Conservation (phyloP, 2,113 vertebrate species). For the Aleadryas rufinucha region DNA sequence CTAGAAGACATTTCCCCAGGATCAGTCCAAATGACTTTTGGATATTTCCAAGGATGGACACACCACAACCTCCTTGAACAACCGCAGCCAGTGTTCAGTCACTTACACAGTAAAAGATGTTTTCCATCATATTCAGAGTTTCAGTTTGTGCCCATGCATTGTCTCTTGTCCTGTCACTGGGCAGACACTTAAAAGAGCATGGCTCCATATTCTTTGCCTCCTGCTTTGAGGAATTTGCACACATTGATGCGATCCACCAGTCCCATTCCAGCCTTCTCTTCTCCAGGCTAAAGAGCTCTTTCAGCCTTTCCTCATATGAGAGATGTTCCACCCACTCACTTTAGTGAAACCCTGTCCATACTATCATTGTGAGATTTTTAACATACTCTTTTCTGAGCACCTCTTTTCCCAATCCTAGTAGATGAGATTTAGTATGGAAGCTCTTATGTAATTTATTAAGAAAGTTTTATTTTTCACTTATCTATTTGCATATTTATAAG, state of each 20-base stretch:
- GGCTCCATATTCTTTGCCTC: not conserved
- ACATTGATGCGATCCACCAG: not conserved
- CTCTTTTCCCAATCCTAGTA: not conserved
- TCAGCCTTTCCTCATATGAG: not conserved
- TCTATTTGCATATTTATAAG: constrained; percentile 9
- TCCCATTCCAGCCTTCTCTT: not conserved
- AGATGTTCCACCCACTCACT: not conserved
- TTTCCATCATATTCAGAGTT: not conserved
- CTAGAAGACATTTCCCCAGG: not conserved
- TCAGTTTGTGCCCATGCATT: not conserved
- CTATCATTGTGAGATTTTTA: not conserved
- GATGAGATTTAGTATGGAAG: not conserved
- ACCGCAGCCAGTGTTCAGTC: not conserved
- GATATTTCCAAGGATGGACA: not conserved
- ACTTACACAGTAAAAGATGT: not conserved
- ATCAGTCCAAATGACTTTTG: not conserved
- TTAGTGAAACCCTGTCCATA: not conserved
- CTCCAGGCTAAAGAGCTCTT: not conserved
- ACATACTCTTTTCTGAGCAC: not conserved
- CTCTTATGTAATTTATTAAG: not conserved
- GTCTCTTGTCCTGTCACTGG: not conserved
- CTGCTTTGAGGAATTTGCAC: not conserved
- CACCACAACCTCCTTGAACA: not conserved
- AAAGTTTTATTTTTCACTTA: constrained; percentile 12
- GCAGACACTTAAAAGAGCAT: not conserved